Conservation (phyloP, 2,888 invertebrate species). For the Torymus texanus region DNA sequence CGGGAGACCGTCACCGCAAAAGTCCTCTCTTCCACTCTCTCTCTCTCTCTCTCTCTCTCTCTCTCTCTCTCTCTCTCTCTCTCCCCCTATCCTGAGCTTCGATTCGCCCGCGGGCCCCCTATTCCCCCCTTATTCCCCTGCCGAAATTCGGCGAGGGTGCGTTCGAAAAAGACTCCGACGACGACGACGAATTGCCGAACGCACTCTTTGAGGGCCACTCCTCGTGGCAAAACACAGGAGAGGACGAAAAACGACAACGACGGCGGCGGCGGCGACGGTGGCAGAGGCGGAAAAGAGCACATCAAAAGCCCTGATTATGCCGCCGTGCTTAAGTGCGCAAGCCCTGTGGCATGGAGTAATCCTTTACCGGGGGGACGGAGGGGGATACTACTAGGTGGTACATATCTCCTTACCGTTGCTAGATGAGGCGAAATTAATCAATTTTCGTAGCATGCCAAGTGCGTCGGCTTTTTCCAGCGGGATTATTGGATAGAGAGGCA, state of each 20-base stretch:
- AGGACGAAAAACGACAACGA: constrained; percentile 1
- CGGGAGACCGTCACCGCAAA: too few relatives aligned
- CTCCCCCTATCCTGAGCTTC: constrained; percentile 2
- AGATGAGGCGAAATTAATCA: constrained; percentile 32
- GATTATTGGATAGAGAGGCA: too few relatives aligned
- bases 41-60: constrained; percentile 1
- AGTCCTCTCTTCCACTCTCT: constrained; percentile 39
- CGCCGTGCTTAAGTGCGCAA: too few relatives aligned
- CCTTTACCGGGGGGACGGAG: background rate
- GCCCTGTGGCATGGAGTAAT: too few relatives aligned
- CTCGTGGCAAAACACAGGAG: constrained; percentile 33
- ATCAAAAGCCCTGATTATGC: constrained; percentile 37
- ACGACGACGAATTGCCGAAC: constrained; percentile 18
- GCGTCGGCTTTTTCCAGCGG: constrained; percentile 14
- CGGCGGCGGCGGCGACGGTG: background rate
- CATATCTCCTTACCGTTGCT: too few relatives aligned
- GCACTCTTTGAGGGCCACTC: constrained; percentile 37
- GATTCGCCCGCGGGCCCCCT: constrained; percentile 25
- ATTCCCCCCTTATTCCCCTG: background rate
- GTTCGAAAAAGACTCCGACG: background rate
- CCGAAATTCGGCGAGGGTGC: background rate
- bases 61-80: too few relatives aligned
- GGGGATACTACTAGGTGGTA: too few relatives aligned
- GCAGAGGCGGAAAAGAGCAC: constrained; percentile 43
- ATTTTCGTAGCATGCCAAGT: constrained; percentile 12